phyloP scores from a whole-genome alignment of 2,113 vertebrate genomes.

The Crocuta crocuta region DNA sequence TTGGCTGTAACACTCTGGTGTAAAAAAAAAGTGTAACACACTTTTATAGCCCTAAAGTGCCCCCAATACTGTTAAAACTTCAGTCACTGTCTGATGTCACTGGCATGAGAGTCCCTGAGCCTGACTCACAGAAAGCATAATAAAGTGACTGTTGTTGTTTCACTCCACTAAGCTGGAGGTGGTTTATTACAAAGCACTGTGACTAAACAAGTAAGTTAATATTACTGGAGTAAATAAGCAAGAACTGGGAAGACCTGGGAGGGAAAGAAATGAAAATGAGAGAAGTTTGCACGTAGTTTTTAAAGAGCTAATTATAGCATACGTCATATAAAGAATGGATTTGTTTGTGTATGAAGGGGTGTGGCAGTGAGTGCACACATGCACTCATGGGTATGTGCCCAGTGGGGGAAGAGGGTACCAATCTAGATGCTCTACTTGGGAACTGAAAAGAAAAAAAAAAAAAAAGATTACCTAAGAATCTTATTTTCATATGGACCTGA shows the following conservation, averaged over 20 bases:
- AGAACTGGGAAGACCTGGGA: background rate
- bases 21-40: too few species aligned
- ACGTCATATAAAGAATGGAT: background rate
- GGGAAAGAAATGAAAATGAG: background rate
- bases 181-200: background rate
- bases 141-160: background rate
- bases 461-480: background rate
- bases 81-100: background rate
- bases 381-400: background rate
- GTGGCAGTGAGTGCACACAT: too few species aligned
- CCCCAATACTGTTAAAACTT: background rate
- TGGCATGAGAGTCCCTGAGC: background rate
- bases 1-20: background rate
- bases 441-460: background rate
- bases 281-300: background rate
- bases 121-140: background rate
- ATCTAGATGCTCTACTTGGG: background rate
- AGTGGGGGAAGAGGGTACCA: background rate
- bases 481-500: background rate
- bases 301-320: background rate
- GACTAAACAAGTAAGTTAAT: background rate
- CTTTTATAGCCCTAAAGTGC: background rate
- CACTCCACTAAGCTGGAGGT: background rate
- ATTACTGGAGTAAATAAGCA: background rate
- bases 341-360: background rate